These are phyloP conservation scores for Orientallactaga sibirica DNA, from an alignment of 2,797 vertebrate species.

Conservation along the genomic window DNA sequence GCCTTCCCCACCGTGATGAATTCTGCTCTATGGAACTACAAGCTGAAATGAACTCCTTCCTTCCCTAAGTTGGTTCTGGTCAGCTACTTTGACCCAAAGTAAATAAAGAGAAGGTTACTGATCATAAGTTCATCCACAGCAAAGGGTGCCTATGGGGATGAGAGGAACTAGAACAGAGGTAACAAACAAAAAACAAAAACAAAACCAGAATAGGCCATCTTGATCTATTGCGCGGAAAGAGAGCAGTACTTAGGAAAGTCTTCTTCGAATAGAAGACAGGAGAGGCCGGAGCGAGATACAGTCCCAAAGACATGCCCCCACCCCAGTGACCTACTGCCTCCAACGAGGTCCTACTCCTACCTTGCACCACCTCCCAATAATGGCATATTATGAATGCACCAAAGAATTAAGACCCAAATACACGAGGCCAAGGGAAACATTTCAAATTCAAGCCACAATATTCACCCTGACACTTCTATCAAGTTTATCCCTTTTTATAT, in stretches of 20 bases:
- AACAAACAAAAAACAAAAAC: neutral
- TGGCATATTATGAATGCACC: neutral
- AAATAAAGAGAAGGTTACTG: too few species aligned
- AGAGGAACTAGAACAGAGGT: neutral
- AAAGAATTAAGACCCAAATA: neutral
- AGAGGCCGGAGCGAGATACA: neutral
- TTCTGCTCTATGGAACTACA: too few species aligned
- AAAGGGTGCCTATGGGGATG: neutral
- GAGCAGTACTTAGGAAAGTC: neutral
- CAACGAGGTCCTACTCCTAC: neutral
- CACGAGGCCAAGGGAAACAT: neutral
- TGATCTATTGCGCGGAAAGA: neutral
- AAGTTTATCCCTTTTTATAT: neutral
- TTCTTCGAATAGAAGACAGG: neutral
- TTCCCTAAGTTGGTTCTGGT: too few species aligned
- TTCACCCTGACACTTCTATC: slow-evolving; percentile 2
- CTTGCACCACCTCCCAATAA: neutral
- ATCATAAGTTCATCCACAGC: neutral
- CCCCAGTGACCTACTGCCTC: neutral
- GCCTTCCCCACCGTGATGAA: too few species aligned
- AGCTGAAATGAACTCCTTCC: too few species aligned
- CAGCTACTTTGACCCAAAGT: too few species aligned
- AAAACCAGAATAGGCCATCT: neutral
- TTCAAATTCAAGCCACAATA: neutral
- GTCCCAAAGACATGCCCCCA: neutral